Base-by-base conservation (phyloP, 2,797 vertebrate species). In the Hypotaenidia okinawae region DNA sequence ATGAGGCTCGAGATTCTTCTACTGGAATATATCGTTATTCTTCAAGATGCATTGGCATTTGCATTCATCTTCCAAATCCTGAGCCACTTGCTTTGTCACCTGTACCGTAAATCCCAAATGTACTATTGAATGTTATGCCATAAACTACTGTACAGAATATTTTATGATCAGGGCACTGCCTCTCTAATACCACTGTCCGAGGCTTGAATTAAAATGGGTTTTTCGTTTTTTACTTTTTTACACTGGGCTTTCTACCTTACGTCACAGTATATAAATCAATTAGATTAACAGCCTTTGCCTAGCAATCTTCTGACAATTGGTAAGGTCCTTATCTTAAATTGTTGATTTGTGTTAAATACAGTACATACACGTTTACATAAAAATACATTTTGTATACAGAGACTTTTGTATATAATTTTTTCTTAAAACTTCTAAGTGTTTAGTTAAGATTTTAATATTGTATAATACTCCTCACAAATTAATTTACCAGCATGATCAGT, bases 331-430 rank as follows among this genome's bases (percentile, higher is more conserved):
- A 88, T 88, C 80, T 87, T 90, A 91, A 89, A 73, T 66, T 73
- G 74, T 84, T 87, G 69, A 77, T 86, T 95, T 95, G 87, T 94
- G 91, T 96, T 97, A 93, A 96, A 93, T 80, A 87, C 57, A 96
- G 78, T 95, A 87, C 92, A 73, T 92, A 92, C 85, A 78, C 52
- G 96, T 97, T 97, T 98, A 96, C 97, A 97, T 96, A 89, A 95
- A 90, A 95, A 89, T 95, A 74, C 96, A 90, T 97, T 97, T 97
- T 97, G 30, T 97, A 91, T 94, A 73, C 89, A 95, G 92, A 91
- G 61, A 96, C 92, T 96, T 97, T 97, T 97, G 91, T 97, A 98
- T 90, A 94, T 94, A 96, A 66, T 35, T 97, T 97, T 97, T 96
- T 97, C 94, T 97, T 97, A 96, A 95, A 93, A 87, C 93, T 90